Conservation (phyloP, 1,140 invertebrate genomes). For the Drosophila pseudoananassae region DNA sequence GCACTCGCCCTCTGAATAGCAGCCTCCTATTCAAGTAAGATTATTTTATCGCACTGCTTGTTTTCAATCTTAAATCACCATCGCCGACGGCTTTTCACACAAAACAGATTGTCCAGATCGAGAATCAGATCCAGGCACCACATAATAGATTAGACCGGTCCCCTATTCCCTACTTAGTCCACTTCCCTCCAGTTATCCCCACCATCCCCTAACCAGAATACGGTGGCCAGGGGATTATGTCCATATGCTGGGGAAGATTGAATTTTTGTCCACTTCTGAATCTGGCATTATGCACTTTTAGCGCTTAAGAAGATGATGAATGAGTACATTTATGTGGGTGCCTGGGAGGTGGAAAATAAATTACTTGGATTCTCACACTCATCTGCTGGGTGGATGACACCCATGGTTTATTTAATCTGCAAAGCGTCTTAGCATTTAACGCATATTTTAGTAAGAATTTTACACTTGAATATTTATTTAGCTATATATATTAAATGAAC, state of each 20-base stretch:
- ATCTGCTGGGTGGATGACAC: background rate
- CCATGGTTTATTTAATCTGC: constrained; percentile 19
- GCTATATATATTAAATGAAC: background rate
- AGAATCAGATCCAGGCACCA: constrained; percentile 14
- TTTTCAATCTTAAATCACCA: constrained; percentile 74
- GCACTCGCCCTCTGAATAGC: constrained; percentile 32
- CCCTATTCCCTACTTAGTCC: constrained; percentile 3
- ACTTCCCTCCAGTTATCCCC: background rate
- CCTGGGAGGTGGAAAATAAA: constrained; percentile 32
- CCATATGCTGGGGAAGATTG: constrained; percentile 40
- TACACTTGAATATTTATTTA: background rate
- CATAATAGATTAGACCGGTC: constrained; percentile 55
- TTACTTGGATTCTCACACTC: constrained; percentile 27
- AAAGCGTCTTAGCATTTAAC: constrained; percentile 10
- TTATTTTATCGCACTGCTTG: constrained; percentile 63
- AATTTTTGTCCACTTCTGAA: constrained; percentile 45
- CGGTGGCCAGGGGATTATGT: constrained; percentile 27
- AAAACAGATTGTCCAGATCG: constrained; percentile 44
- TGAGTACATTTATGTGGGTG: constrained; percentile 28
- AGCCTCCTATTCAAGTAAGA: constrained; percentile 54
- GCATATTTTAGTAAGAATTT: constrained; percentile 17
- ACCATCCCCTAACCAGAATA: background rate
- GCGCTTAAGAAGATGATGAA: constrained; percentile 34
- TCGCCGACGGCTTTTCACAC: constrained; percentile 58
- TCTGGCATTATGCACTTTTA: constrained; percentile 43